A percentile compares a stretch with the other conserved stretches of the same genome.
These are phyloP conservation scores for Bucorvus abyssinicus DNA, from an alignment of 2,797 vertebrate genomes.

Conservation along the genomic window DNA sequence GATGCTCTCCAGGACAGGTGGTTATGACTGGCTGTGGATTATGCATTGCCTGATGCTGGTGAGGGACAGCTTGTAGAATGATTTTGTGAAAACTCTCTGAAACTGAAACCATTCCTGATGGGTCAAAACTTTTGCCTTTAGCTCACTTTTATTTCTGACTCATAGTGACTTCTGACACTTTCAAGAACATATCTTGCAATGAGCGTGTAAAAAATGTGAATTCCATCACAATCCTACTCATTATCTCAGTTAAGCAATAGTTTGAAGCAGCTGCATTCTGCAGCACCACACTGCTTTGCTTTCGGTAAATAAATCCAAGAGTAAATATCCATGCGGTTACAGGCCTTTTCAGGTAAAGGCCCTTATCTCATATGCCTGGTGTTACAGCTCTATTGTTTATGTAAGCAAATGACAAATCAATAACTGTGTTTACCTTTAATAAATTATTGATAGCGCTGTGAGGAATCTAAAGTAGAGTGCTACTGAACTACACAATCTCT, in stretches of 20 bases:
- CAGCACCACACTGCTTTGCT: neutral
- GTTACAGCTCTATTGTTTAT: neutral
- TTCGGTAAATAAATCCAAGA: neutral
- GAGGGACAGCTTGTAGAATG: neutral
- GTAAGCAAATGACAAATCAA: neutral
- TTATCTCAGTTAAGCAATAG: neutral
- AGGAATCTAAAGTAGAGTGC: neutral
- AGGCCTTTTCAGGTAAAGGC: neutral
- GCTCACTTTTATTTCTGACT: neutral
- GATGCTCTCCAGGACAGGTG: neutral
- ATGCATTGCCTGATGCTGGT: fast-evolving
- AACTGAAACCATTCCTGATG: neutral
- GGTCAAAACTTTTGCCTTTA: neutral
- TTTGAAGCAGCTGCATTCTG: neutral
- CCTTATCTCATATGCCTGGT: neutral
- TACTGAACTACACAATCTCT: neutral
- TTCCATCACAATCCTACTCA: neutral
- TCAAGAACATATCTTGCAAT: neutral
- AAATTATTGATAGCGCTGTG: neutral
- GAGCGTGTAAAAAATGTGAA: neutral
- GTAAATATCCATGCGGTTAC: fast-evolving
- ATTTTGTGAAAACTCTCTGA: neutral
- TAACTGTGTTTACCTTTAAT: neutral
- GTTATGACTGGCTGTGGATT: neutral
- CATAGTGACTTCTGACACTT: neutral